Percentiles rank a stretch among this genome's conserved stretches.
These are phyloP conservation scores for Galbula dea DNA, from an alignment of 2,113 vertebrate species.

Conservation along the genomic window DNA sequence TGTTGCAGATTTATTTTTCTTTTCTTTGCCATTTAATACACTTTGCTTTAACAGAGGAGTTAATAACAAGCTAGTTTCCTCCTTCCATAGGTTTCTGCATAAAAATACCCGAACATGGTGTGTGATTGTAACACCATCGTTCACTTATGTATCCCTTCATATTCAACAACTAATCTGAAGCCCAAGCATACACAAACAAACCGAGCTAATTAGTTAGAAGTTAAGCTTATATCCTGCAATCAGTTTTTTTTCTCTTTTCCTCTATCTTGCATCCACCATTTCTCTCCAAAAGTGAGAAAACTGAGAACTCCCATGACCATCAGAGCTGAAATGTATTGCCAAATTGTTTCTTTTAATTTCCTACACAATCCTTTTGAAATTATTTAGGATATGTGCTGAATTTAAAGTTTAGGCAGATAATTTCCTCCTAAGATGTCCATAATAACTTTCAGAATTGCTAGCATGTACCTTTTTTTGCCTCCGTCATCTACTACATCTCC, in stretches of 20 bases:
- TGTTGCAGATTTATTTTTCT: neutral
- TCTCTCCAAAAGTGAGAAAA: neutral
- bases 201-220: neutral
- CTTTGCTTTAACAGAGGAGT: neutral
- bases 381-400: neutral
- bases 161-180: neutral
- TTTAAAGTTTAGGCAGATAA: neutral
- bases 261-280: neutral
- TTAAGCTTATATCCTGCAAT: neutral
- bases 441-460: neutral
- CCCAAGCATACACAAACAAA: neutral
- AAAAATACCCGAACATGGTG: neutral
- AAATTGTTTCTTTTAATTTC: neutral
- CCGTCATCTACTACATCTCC: neutral
- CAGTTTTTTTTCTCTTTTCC: neutral
- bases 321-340: neutral
- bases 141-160: neutral
- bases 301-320: fast-evolving
- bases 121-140: neutral
- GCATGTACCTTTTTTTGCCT: neutral
- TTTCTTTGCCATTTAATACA: neutral
- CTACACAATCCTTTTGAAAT: neutral
- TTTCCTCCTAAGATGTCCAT: neutral
- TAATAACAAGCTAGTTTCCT: neutral
- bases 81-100: neutral